Base-by-base conservation (phyloP, 2,888 invertebrate species). In the Melinopterus prodromus region DNA sequence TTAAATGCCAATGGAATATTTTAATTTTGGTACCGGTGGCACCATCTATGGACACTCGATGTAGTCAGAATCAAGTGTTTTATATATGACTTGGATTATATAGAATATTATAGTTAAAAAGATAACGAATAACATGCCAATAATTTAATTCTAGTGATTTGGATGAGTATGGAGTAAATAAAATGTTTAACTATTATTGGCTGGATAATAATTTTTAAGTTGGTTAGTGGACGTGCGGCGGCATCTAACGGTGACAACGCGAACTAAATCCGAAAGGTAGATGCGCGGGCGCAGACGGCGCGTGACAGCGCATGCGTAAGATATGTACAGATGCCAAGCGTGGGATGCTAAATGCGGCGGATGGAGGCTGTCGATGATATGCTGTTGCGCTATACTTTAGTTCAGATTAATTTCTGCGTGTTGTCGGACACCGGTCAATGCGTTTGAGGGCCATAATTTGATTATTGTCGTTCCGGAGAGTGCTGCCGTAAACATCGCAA, bases 401-500 rank as follows among this genome's bases (percentile, higher is more conserved):
- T 53, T 9, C 53, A 53, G 53, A 53, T 53, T 53, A 7, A 53
- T 53, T 53, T 53, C 53, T 53, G 53, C 53, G 7, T 12, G 53
- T 53, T 53, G 9, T 53, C 53, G 53, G 26, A 7, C 16, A 26
- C 35, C 7, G 35, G 74, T 35, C 36, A 35, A 74, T n/a, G 74
- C 74, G 35, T 26, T 16, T 74, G 7, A 74, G 35, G 35, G 14
- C 12, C 9, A 53, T 9, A 53, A 9, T 53, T 53, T 53, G 12
- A 53, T 9, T 53, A 12, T 53, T 53, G 53, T 12, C 5, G 12
- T 53, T 53, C 12, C 53, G 9, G 53, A 7, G 53, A 53, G 53
- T 7, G 53, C 5, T 53, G 12, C 74, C n/a, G n/a, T 74, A 26
- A 74, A 74, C 37, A 7, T 74, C 74, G 35, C 16, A 74, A 9